Conservation (phyloP, 2,797 vertebrate species). For the Cirrhinus molitorella region DNA sequence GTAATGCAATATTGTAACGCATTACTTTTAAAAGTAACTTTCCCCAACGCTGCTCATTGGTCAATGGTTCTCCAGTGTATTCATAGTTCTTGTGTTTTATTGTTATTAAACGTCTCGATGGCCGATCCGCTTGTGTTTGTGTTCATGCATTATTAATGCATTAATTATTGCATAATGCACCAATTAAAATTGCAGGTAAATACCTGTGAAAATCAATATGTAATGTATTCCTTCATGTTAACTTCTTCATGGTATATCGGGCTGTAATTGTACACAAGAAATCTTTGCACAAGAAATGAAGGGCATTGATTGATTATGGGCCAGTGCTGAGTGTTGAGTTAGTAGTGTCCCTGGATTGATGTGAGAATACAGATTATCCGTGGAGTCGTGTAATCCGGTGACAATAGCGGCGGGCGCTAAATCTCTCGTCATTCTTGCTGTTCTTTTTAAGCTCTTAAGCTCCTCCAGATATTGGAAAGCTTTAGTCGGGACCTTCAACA, state of each 20-base stretch:
- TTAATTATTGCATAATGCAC: background rate
- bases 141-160: too few relatives aligned
- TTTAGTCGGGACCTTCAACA: background rate
- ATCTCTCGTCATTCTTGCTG: constrained; percentile 38
- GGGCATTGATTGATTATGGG: background rate
- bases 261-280: background rate
- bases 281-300: too few relatives aligned
- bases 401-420: constrained; percentile 8
- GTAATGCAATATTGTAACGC: too few relatives aligned
- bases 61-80: too few relatives aligned
- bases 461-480: constrained; percentile 29
- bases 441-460: constrained; percentile 55
- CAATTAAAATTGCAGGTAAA: background rate
- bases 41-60: too few relatives aligned
- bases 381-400: constrained; percentile 18
- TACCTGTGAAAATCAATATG: background rate
- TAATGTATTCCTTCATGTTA: too few relatives aligned
- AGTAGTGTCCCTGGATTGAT: constrained; percentile 7
- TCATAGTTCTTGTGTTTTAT: too few relatives aligned
- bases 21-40: too few relatives aligned
- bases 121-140: too few relatives aligned
- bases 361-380: constrained; percentile 27
- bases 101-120: too few relatives aligned
- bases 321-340: background rate
- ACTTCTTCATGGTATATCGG: background rate